Conservation (phyloP, 2,113 vertebrate genomes). For the western clawed frog (Xenopus tropicalis) region DNA sequence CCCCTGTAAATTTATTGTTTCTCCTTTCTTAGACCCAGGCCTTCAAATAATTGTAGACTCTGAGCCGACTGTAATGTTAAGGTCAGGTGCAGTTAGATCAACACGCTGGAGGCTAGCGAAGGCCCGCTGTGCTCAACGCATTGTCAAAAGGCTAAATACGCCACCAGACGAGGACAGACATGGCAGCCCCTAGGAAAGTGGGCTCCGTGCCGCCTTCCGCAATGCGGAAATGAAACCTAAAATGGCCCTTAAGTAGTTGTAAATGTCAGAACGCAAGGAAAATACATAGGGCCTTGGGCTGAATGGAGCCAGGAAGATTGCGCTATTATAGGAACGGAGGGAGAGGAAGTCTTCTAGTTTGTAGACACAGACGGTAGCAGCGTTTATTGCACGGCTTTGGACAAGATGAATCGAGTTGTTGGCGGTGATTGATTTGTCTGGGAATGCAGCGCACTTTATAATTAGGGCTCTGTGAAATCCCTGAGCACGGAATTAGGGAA, state of each 20-base stretch:
- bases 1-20: constrained; percentile 1
- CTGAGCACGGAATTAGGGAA: too few species aligned
- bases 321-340: too few species aligned
- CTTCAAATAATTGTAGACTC: background rate
- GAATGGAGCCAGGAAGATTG: too few species aligned
- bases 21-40: constrained; percentile 35
- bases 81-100: constrained; percentile 34
- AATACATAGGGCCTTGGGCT: background rate
- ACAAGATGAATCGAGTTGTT: too few species aligned
- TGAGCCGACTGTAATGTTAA: constrained; percentile 44
- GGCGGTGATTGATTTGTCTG: too few species aligned
- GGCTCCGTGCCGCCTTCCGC: background rate
- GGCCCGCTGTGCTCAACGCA: constrained; percentile 20
- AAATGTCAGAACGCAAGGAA: constrained; percentile 14
- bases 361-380: too few species aligned
- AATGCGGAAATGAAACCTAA: constrained; percentile 19
- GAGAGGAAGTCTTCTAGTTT: too few species aligned
- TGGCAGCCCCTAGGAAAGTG: background rate
- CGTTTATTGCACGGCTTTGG: too few species aligned
- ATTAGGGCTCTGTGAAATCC: too few species aligned
- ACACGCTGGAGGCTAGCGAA: constrained; percentile 30
- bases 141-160: constrained; percentile 9
- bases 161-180: background rate
- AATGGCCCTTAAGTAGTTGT: background rate
- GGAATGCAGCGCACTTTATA: too few species aligned